Evolutionary conservation across 2,113 vertebrate genomes (phyloP).

Genomic region (Osmerus mordax): DNA sequence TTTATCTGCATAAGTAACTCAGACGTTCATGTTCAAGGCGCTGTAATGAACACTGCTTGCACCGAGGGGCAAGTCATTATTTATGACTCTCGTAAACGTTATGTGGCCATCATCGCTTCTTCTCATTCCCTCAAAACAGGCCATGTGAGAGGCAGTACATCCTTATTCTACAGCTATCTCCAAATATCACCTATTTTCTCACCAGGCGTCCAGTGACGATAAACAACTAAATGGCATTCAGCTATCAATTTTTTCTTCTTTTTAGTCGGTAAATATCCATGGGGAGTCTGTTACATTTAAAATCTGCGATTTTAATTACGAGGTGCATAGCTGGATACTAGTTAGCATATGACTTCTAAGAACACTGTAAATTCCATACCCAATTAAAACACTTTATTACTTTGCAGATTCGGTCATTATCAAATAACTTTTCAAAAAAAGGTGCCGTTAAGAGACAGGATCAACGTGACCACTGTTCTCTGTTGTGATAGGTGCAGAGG

Average conservation of each 20-base stretch:
- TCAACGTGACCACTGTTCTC: constrained; percentile 37
- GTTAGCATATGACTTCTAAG: constrained; percentile 71
- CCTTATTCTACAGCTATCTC: constrained; percentile 81
- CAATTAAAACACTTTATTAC: constrained; percentile 60
- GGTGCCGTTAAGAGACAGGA: constrained; percentile 14
- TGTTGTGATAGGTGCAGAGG: constrained; percentile 20
- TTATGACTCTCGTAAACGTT: constrained; percentile 90
- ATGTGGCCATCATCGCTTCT: constrained; percentile 59
- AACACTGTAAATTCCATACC: constrained; percentile 72
- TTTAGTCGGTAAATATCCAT: constrained; percentile 60
- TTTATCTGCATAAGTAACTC: constrained; percentile 99
- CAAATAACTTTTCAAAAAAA: constrained; percentile 36
- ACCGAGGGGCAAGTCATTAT: constrained; percentile 95
- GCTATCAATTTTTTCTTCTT: no score
- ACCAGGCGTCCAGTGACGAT: constrained; percentile 39
- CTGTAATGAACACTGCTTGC: constrained; percentile 99
- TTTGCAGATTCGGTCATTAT: constrained; percentile 65
- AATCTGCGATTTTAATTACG: constrained; percentile 74
- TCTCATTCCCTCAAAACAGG: constrained; percentile 46
- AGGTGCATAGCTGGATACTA: constrained; percentile 64
- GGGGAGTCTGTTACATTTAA: constrained; percentile 63
- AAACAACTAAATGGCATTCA: constrained; percentile 48
- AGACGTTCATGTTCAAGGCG: constrained; percentile 90
- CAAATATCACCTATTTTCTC: constrained; percentile 65
- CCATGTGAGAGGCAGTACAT: constrained; percentile 82